phyloP scores from a whole-genome alignment of 2,797 vertebrate genomes.

The Labroides dimidiatus region DNA sequence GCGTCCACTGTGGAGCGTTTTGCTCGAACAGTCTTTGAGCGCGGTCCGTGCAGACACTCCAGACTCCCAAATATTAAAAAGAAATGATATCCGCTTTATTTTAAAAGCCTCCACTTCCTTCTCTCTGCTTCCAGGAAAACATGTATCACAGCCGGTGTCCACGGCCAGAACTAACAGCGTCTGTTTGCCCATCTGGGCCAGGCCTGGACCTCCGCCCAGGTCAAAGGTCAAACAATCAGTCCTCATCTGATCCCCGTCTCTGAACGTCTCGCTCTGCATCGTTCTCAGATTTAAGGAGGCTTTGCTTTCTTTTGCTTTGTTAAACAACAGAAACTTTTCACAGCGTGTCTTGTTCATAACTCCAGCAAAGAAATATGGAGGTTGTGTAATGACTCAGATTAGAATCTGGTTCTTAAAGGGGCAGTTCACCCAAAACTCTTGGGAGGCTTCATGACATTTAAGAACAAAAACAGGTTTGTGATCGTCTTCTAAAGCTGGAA shows the following conservation, averaged over 20 bases:
- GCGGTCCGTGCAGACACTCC: conserved; percentile 49
- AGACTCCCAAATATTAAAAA: conserved; percentile 52
- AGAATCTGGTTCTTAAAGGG: not conserved
- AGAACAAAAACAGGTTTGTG: too few species aligned
- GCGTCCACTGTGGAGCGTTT: conserved; percentile 21
- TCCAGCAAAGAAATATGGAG: not conserved
- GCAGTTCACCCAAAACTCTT: not conserved
- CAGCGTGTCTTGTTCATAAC: not conserved
- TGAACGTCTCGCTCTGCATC: not conserved
- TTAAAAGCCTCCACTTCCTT: conserved; percentile 65
- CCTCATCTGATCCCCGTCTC: conserved; percentile 17
- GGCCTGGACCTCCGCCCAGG: conserved; percentile 59
- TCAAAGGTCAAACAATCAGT: conserved; percentile 61
- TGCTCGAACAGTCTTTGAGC: not conserved
- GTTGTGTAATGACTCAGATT: conserved; percentile 3
- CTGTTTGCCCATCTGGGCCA: conserved; percentile 56
- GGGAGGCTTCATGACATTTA: not conserved
- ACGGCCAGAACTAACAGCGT: conserved; percentile 68
- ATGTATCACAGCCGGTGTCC: conserved; percentile 60
- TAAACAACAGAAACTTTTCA: conserved; percentile 1
- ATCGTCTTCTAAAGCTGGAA: too few species aligned
- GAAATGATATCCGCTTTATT: conserved; percentile 56
- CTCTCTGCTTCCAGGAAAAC: conserved; percentile 67
- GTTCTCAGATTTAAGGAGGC: not conserved
- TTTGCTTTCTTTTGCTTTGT: not conserved